Evolutionary conservation across 2,797 vertebrate genomes (phyloP), one percentile per base, ranked within the genome.

Genomic region (Anguilla marmorata): DNA sequence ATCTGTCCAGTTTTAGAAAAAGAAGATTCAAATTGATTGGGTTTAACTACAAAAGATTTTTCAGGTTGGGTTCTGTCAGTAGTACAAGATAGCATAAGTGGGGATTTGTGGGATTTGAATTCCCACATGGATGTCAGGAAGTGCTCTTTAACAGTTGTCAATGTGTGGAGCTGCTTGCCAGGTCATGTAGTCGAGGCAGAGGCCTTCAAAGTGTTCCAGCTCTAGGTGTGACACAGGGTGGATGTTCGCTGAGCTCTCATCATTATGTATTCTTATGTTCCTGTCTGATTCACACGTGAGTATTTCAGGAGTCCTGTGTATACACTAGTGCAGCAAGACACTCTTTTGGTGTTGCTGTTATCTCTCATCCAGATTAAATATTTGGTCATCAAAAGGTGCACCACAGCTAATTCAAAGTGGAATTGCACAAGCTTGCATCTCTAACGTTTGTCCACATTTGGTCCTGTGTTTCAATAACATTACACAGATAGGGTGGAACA

Each of bases 201-300:
- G 14, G 56, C 16, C 56, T 58, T 58, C 56, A 58, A 19, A 3
- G 14, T 54, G 52, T 54, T 54, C 12, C 52, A 54, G 12, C 9
- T 54, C 50, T 12, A 52, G 50, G 50, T 56, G 54, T 56, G 54
- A 56, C 11, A 58, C 56, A 58, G 56, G 14, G 24, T 76, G 63
- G 50, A 90, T 89, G 85, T 84, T 85, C 37, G 92, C 48, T 82
- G 21, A 84, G 85, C 16, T 19, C 16, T 58, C 56, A 58, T 83
- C 37, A 88, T 84, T 93, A 89, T 63, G 88, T 88, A 79, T 82
- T 50, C 21, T n/a, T n/a, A 83, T 27, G 2, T 27, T 12, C n/a
- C 9, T 8, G 33, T 33, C 27, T 33, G n/a, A 27, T 72, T 7
- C n/a, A 14, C 27, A 12, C 33, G 33, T 72, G n/a, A 33, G n/a